A percentile compares a stretch with the other conserved stretches of the same genome.
Conservation (phyloP, 1,140 invertebrate species). For the Alviniconcha marisindica region DNA sequence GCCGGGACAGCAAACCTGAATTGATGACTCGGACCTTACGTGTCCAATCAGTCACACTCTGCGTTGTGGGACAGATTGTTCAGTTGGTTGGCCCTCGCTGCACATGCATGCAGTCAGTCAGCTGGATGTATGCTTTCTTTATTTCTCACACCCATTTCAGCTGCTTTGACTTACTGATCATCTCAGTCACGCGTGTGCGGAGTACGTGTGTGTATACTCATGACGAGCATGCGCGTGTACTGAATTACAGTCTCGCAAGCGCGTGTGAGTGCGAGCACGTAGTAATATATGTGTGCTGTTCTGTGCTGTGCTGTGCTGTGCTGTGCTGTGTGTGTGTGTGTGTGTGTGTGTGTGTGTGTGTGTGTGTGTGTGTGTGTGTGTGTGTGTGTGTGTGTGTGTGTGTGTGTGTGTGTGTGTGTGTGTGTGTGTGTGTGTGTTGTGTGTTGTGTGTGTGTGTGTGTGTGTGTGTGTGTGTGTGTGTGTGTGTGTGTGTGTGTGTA, state of each 20-base stretch:
- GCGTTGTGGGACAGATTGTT: too few relatives aligned
- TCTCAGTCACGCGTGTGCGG: too few relatives aligned
- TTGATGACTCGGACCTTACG: too few relatives aligned
- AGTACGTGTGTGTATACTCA: too few relatives aligned
- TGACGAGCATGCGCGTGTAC: constrained; percentile 31
- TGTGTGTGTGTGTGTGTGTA: not conserved
- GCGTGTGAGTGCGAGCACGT: too few relatives aligned
- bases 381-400: not conserved
- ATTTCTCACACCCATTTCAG: not conserved
- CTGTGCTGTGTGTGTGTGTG: not conserved
- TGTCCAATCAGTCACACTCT: too few relatives aligned
- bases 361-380: not conserved
- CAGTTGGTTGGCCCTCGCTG: too few relatives aligned
- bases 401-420: not conserved
- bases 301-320: too few relatives aligned
- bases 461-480: not conserved
- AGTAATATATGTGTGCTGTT: too few relatives aligned
- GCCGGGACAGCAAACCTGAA: too few relatives aligned
- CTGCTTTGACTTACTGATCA: constrained; percentile 51
- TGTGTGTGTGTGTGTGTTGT: not conserved
- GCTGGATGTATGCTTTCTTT: too few relatives aligned
- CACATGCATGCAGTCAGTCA: not conserved
- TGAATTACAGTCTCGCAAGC: too few relatives aligned
- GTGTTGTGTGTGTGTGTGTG: constrained; percentile 17
- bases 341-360: not conserved